A percentile compares a stretch with the other conserved stretches of the same genome.
These are phyloP conservation scores for Ceratotherium simum DNA, from an alignment of 2,113 vertebrate genomes.

Conservation along the genomic window DNA sequence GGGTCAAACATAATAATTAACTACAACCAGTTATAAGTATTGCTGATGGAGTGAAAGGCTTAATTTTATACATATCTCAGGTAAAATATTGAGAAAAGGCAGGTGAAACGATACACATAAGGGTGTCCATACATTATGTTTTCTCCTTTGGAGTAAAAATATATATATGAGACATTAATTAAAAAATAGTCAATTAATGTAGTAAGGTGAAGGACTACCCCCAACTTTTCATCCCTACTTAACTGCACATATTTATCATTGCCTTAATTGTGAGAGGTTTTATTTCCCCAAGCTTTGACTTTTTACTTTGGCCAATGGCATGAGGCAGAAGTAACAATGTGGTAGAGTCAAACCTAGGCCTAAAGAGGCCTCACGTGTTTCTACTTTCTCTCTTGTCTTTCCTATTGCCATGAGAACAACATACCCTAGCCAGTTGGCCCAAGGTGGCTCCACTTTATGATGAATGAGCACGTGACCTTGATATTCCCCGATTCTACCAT, in stretches of 20 bases:
- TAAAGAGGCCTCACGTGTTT: background rate
- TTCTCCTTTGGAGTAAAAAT: background rate
- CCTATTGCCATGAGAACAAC: background rate
- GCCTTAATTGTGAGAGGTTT: background rate
- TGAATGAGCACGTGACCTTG: background rate
- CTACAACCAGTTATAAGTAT: background rate
- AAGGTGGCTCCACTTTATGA: background rate
- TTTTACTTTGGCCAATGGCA: background rate
- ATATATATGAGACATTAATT: background rate
- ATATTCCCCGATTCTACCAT: background rate
- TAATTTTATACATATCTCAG: background rate
- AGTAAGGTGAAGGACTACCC: background rate
- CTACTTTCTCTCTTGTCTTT: background rate
- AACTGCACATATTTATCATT: background rate
- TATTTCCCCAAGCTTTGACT: background rate
- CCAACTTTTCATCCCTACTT: background rate
- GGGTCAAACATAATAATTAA: background rate
- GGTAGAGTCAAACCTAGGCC: background rate
- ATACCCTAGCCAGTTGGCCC: background rate
- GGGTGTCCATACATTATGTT: background rate
- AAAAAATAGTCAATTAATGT: background rate
- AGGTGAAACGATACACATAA: background rate
- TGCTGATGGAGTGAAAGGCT: background rate
- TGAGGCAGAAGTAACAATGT: too few species aligned
- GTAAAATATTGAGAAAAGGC: background rate